phyloP scores from a whole-genome alignment of 2,797 vertebrate genomes.

The Cetoscarus ocellatus region DNA sequence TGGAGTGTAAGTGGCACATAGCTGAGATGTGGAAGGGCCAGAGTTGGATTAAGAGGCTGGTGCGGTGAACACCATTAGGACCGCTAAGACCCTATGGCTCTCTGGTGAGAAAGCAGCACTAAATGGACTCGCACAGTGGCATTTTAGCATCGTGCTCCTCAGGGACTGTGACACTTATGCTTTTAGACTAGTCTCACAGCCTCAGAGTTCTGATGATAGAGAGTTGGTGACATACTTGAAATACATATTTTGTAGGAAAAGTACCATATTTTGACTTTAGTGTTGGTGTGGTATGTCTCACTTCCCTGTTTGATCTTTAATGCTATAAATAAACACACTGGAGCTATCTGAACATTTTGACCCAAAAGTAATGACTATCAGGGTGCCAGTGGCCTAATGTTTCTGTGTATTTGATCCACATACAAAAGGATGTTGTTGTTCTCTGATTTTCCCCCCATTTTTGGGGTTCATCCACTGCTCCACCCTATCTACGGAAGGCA shows the following conservation, averaged over 20 bases:
- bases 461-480: too few species aligned
- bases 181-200: conserved; percentile 47
- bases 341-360: too few species aligned
- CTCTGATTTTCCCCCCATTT: too few species aligned
- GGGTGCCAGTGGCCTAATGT: too few species aligned
- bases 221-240: conserved; percentile 10
- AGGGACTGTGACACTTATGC: conserved; percentile 50
- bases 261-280: not conserved
- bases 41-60: conserved; percentile 69
- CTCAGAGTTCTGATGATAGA: conserved; percentile 21
- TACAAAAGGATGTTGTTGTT: too few species aligned
- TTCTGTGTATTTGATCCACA: too few species aligned
- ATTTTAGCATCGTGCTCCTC: conserved; percentile 66
- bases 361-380: too few species aligned
- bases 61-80: conserved; percentile 74
- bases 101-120: conserved; percentile 65
- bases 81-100: conserved; percentile 69
- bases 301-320: conserved; percentile 2
- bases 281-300: not conserved
- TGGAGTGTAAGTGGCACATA: conserved; percentile 48
- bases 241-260: not conserved
- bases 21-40: conserved; percentile 63
- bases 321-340: not conserved
- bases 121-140: conserved; percentile 65
- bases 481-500: too few species aligned